Evolutionary conservation across 2,113 vertebrate species (phyloP), one percentile per base, ranked within the genome.

Genomic region (Eclectus roratus): DNA sequence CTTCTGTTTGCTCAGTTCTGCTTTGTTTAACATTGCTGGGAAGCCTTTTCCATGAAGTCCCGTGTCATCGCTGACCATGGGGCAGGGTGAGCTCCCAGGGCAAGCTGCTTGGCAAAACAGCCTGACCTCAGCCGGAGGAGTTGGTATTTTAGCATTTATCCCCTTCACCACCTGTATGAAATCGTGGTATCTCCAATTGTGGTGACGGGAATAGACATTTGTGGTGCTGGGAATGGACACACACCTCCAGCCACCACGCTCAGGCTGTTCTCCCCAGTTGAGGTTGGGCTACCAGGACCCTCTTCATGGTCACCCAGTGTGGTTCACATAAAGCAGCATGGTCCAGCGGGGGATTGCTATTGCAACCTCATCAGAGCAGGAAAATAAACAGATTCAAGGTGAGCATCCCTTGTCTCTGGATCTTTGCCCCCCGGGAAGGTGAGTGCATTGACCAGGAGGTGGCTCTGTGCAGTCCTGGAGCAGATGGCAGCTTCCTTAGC

Each of bases 1-100:
- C 84, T 80, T 56, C 39, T 93, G 80, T 95, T 91, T 89, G 73
- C 80, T 66, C 80, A 47, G 90, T 78, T 91, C 92, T 87, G 84
- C 92, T 94, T 91, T 35, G 81, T 66, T 95, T 53, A 18, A 49
- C 65, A 23, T 74, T 37, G 63, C 81, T 91, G 91, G 85, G 91
- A 79, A 85, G 31, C 39, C 28, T 88, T 91, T 56, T 81, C 41
- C 43, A 7, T 11, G 73, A 43, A 71, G 55, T 6, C 35, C 81
- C 0, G 1, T 56, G 85, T 61, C 2, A 3, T 3, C 0, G 88
- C 81, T 66, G 65, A 81, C 78, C 8, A 1, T 3, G 0, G 90
- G 90, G 84, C 90, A 96, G 90, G 94, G 89, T 2, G 13, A 82
- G 86, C 91, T 96, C 85, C 55, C 65, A 31, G 86, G 66, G 53